Base-by-base conservation (phyloP, 2,888 invertebrate species). In the Xylocampa areola region DNA sequence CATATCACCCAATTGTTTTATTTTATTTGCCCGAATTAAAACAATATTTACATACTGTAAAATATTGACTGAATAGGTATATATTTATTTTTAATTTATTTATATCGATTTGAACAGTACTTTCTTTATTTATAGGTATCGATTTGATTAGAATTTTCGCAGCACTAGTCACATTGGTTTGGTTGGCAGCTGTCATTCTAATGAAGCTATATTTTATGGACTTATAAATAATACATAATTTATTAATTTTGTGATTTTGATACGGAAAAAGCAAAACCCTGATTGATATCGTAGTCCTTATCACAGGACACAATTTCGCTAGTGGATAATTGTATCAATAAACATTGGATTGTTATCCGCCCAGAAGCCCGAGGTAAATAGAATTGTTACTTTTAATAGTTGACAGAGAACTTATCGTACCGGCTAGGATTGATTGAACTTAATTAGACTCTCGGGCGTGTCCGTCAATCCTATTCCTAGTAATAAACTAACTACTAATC, bases 361-460 rank as follows among this genome's bases (percentile, higher is more conserved):
- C 27, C 37, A 19, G 30, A 41, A 58, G 27, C 27, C 30, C 48
- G 27, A 40, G 48, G 61, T 61, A 57, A 66, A n/a, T 36, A 29
- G 21, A 14, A 11, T 19, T 44, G 11, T 7, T 14, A 17, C 35
- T 37, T 50, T 39, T 6, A 27, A 4, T 35, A 11, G 35, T 49
- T 35, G n/a, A 33, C 10, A 23, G 7, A 14, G n/a, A 27, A 6
- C 27, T 40, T 29, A 40, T 17, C 29, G 16, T 29, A 13, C 21
- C 11, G 13, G 14, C 29, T 13, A 10, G 13, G n/a, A 19, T 55
- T 36, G 11, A 61, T 57, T 64, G 40, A 32, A 25, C 11, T 36
- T 41, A 55, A 64, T 61, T 55, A 32, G 13, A 55, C 19, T 11
- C 37, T 6, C 21, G 35, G 65, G 47, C 16, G 57, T 64, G 35